Evolutionary conservation across 2,888 invertebrate species (phyloP), one percentile per base, ranked within the genome.

Genomic region (Ceriagrion tenellum): DNA sequence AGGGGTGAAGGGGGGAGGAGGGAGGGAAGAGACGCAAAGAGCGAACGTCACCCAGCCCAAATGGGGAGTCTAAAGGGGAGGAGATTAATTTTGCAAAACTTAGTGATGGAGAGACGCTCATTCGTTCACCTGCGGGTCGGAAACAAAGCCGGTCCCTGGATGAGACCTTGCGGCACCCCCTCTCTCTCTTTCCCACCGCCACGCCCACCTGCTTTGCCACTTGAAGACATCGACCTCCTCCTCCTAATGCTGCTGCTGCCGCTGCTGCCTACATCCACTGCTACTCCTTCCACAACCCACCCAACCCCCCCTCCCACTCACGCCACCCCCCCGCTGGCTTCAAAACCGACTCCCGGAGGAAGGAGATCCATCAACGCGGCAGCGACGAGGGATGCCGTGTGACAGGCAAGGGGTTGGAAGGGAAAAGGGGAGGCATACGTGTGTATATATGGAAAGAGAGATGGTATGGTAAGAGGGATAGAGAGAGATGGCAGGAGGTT

Each of bases 41-140:
- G 81, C 81, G 93, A 69, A 69, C 69, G 93, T 93, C 93, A 74
- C 93, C 69, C 93, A 93, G n/a, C 35, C 90, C 35, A 13, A 81
- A n/a, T 30, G 81, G 81, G 81, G 81, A 81, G 35, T 18, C 81
- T 69, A n/a, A 69, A 59, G 90, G 90, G 90, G n/a, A 69, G 69
- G 93, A 93, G 93, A 93, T 93, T 93, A 93, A 93, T 93, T 93
- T 93, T 69, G 69, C 93, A 93, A 93, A 93, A 93, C 93, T 93
- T 93, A 63, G 63, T 93, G 63, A 69, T 93, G 93, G 69, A 93
- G 93, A 93, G 93, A 69, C 69, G 93, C 93, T 93, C 93, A 69
- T 93, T 93, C 93, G 69, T 93, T 93, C 93, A 93, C 93, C 93
- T 93, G 69, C 93, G 93, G 93, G 93, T 93, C 93, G 93, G 93